These are phyloP conservation scores for Nineta flava DNA, from an alignment of 2,888 invertebrate genomes.

Conservation along the genomic window DNA sequence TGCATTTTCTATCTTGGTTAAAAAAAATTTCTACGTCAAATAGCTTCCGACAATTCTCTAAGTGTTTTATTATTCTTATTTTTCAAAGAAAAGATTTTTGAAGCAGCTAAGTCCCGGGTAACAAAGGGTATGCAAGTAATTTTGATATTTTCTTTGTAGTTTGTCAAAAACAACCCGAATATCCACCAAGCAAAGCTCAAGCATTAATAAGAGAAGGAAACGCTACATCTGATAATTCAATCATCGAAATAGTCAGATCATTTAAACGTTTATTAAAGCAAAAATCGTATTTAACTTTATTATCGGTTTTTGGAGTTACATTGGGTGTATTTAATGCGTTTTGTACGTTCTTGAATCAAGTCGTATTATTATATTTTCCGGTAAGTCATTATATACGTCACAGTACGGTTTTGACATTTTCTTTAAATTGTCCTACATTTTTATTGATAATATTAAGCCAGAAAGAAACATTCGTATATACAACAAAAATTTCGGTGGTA, in stretches of 20 bases:
- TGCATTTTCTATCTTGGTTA: too few species aligned
- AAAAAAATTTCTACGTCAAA: too few species aligned
- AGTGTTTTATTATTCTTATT: too few species aligned
- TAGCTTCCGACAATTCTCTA: too few species aligned
- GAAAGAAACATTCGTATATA: too few species aligned
- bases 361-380: constrained; percentile 35
- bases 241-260: constrained; percentile 1
- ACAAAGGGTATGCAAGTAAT: background rate
- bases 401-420: background rate
- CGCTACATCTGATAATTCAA: constrained; percentile 3
- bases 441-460: too few species aligned
- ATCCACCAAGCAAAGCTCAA: constrained; percentile 39
- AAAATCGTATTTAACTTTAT: constrained; percentile 17
- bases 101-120: too few species aligned
- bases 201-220: constrained; percentile 20
- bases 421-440: too few species aligned
- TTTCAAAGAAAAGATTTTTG: too few species aligned
- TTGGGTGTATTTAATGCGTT: constrained; percentile 38
- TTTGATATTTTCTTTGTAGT: constrained; percentile 25
- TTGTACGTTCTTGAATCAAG: constrained; percentile 39
- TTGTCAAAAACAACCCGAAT: constrained; percentile 35
- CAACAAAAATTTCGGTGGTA: too few species aligned
- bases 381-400: constrained; percentile 20
- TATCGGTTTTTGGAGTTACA: constrained; percentile 33
- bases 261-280: constrained; percentile 17